Base-by-base conservation (phyloP, 2,888 invertebrate species). In the Mythimna pallens region DNA sequence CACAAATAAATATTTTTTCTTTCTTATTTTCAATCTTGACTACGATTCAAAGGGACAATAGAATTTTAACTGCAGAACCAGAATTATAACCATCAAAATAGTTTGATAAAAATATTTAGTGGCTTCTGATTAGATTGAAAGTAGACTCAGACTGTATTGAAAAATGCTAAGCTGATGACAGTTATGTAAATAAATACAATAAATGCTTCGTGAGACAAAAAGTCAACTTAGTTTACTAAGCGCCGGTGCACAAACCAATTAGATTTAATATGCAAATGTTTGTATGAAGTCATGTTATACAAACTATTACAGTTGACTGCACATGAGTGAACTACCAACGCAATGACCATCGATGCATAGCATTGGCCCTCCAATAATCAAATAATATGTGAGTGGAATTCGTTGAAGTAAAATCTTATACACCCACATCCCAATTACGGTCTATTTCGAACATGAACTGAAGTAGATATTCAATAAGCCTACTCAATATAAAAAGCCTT, bases 401-500 rank as follows among this genome's bases (percentile, higher is more conserved):
- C 22, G 17, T 30, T 40, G 54, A 55, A 55, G 3, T 67, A 14
- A 67, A 67, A 43, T 22, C 30, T 14, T 58, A 52, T 34, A 22
- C 17, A 25, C 14, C 10, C 36, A 57, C 30, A 22, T 17, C n/a
- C 12, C 25, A 2, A 36, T 64, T 47, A 36, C n/a, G 25, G n/a
- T 55, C 2, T 54, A 63, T 63, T 63, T 25, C n/a, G 2, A 47
- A 55, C 14, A 64, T 36, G 25, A 73, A 20, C 25, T 36, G 12
- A 36, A 55, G 12, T 55, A 47, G 20, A 74, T 54, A 22, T 30
- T 50, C 30, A 74, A 30, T 64, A 9, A 50, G 36, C n/a, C 30
- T 73, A 73, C 20, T 14, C 30, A 25, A 72, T 36, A 36, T 63
- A 47, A 36, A 72, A 52, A 20, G 5, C 14, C n/a, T n/a, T 57